phyloP scores from a whole-genome alignment of 2,888 invertebrate species.

The Philonicus albiceps region DNA sequence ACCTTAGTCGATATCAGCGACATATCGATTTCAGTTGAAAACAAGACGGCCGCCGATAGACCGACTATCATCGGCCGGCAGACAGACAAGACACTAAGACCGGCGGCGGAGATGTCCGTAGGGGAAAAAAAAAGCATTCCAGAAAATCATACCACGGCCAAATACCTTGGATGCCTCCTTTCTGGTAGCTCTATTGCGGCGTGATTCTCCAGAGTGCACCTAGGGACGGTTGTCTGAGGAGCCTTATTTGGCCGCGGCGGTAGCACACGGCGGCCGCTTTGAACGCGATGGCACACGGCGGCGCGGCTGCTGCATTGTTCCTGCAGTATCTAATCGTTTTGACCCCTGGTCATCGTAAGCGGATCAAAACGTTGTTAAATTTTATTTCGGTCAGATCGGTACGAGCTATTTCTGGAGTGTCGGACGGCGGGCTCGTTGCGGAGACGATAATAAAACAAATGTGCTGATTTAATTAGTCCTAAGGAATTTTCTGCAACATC shows the following conservation, averaged over 20 bases:
- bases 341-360: conserved; percentile 1
- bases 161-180: conserved; percentile 14
- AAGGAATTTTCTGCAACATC: conserved; percentile 7
- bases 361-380: conserved; percentile 20
- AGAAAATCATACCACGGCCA: conserved; percentile 31
- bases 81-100: not conserved
- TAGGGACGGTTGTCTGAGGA: not conserved
- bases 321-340: conserved; percentile 5
- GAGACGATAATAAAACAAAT: not conserved
- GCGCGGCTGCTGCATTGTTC: not conserved
- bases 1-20: not conserved
- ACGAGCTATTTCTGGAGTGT: conserved; percentile 8
- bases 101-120: not conserved
- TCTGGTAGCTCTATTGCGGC: not conserved
- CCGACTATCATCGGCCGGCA: not conserved
- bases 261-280: conserved; percentile 1
- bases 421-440: not conserved
- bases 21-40: not conserved
- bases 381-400: conserved; percentile 1
- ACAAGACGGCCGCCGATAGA: not conserved
- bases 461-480: conserved; percentile 30
- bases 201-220: conserved; percentile 7
- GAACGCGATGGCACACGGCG: not conserved
- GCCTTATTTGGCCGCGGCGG: conserved; percentile 12
- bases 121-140: conserved; percentile 8